Evolutionary conservation across 2,113 vertebrate species (phyloP).

Genomic region (Carassius auratus): DNA sequence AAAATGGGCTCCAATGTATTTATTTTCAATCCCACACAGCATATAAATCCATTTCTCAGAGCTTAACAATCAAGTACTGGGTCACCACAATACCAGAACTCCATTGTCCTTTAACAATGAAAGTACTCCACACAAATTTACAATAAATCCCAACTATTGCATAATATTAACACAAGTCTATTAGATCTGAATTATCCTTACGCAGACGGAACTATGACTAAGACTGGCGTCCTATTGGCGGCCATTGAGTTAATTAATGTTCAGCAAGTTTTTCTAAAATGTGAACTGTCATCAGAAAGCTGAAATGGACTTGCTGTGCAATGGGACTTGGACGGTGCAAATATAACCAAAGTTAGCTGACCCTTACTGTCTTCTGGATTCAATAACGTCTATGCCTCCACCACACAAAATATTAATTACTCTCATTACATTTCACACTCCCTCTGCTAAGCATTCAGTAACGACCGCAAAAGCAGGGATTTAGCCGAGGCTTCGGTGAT

Average conservation of each 20-base stretch:
- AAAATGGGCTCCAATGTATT: background rate
- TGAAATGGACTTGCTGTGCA: background rate
- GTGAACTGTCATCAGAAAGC: conserved; percentile 16
- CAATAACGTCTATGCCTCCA: conserved; percentile 35
- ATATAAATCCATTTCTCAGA: background rate
- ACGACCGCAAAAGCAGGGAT: conserved; percentile 56
- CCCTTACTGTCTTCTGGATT: conserved; percentile 12
- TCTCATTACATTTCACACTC: conserved; percentile 74
- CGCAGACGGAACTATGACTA: background rate
- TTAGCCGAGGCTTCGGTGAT: conserved; percentile 58
- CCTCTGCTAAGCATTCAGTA: conserved; percentile 73
- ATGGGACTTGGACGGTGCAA: background rate
- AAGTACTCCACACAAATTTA: background rate
- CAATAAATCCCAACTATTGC: background rate
- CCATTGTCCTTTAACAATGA: background rate
- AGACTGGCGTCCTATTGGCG: background rate
- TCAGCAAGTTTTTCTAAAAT: conserved; percentile 19
- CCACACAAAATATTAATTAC: conserved; percentile 73
- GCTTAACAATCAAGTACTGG: conserved; percentile 11
- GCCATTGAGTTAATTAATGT: background rate
- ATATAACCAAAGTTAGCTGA: conserved; percentile 33
- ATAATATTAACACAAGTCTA: background rate
- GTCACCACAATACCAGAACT: conserved; percentile 6
- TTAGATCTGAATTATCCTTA: conserved; percentile 18
- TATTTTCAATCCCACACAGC: background rate